Percentiles rank a stretch among this genome's conserved stretches.
Conservation (phyloP, 2,888 invertebrate species). For the Rhynchonema sp. region DNA sequence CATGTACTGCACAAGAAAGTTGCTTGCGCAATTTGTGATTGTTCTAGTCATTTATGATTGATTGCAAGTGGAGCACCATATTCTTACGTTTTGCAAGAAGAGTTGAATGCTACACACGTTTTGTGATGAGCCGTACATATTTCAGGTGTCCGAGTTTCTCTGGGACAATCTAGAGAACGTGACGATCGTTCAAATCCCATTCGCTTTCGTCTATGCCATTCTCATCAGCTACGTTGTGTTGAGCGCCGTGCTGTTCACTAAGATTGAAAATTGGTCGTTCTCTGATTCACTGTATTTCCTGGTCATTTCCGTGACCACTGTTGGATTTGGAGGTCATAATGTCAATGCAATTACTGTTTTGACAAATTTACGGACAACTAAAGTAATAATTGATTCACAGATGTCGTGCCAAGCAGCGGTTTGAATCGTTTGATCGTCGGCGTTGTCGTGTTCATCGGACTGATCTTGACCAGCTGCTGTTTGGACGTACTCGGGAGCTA, state of each 20-base stretch:
- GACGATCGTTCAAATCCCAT: slow-evolving; percentile 23
- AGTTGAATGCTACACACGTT: no score
- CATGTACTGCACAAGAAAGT: no score
- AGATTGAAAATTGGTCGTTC: slow-evolving; percentile 52
- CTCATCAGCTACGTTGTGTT: slow-evolving; percentile 14
- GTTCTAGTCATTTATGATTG: no score
- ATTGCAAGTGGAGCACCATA: no score
- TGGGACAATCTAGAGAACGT: slow-evolving; percentile 25
- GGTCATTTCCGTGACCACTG: slow-evolving; percentile 85
- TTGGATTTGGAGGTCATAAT: slow-evolving; percentile 46
- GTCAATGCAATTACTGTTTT: no score
- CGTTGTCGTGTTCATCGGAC: slow-evolving; percentile 71
- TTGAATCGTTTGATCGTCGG: slow-evolving; percentile 50
- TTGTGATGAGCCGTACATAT: no score
- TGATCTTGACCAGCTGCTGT: slow-evolving; percentile 86
- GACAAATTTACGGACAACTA: no score
- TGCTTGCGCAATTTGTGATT: no score
- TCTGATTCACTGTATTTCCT: slow-evolving; percentile 87
- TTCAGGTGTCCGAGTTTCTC: slow-evolving; percentile 20
- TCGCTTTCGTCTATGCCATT: slow-evolving; percentile 16
- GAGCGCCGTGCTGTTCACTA: slow-evolving; percentile 18
- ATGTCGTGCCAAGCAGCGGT: background rate
- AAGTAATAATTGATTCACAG: no score
- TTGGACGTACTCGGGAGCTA: slow-evolving; percentile 72
- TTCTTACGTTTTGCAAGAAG: no score